phyloP scores from a whole-genome alignment of 2,888 invertebrate species.

The Opisthograptis luteolata region DNA sequence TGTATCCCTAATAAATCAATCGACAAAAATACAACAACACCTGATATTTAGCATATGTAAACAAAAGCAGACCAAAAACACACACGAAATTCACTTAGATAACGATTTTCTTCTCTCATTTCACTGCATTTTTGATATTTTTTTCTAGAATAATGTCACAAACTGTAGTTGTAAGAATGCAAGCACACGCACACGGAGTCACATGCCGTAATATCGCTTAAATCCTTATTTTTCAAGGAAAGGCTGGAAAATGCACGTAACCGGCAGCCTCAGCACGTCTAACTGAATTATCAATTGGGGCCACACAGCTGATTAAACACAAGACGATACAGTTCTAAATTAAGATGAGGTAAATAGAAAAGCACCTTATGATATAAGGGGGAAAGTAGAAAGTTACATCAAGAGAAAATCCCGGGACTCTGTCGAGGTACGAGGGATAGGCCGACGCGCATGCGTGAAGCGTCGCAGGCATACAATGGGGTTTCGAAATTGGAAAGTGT shows the following conservation, averaged over 20 bases:
- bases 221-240: slow-evolving; percentile 32
- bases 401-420: slow-evolving; percentile 48
- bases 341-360: slow-evolving; percentile 46
- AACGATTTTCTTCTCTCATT: background rate
- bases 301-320: slow-evolving; percentile 79
- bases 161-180: background rate
- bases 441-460: slow-evolving; percentile 71
- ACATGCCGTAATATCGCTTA: slow-evolving; percentile 8
- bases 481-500: slow-evolving; percentile 46
- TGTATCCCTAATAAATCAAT: slow-evolving; percentile 30
- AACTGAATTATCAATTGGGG: slow-evolving; percentile 80
- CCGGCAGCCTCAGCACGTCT: slow-evolving; percentile 62
- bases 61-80: slow-evolving; percentile 51
- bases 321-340: slow-evolving; percentile 61
- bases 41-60: slow-evolving; percentile 39
- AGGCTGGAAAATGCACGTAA: slow-evolving; percentile 52
- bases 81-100: slow-evolving; percentile 30
- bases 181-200: background rate
- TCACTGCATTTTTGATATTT: slow-evolving; percentile 8
- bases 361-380: slow-evolving; percentile 53
- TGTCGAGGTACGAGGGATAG: slow-evolving; percentile 57
- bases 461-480: slow-evolving; percentile 48
- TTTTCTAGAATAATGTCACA: background rate
- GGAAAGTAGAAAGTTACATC: slow-evolving; percentile 56
- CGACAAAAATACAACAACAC: slow-evolving; percentile 32